Evolutionary conservation across 92 coral and sea anemone genomes (phyloP).

Genomic region (Heliopora coerulea): DNA sequence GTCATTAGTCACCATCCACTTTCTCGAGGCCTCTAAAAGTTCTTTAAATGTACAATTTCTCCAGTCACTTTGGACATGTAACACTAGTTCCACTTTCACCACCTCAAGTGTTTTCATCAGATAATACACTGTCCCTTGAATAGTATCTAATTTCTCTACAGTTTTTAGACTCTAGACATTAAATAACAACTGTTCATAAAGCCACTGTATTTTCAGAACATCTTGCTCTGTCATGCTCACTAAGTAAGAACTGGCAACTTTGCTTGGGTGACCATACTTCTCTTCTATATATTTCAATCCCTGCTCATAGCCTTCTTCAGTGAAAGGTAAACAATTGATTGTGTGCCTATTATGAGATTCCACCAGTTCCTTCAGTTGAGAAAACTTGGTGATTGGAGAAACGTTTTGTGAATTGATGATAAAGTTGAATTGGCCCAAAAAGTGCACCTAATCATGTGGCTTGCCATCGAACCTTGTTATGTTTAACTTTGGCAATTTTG

Average conservation of each 20-base stretch:
- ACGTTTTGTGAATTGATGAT: slow-evolving; percentile 39
- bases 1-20: too few relatives aligned
- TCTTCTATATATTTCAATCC: too few relatives aligned
- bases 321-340: too few relatives aligned
- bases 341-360: slow-evolving; percentile 30
- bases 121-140: slow-evolving; percentile 42
- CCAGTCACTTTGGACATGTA: slow-evolving; percentile 36
- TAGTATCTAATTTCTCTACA: slow-evolving; percentile 49
- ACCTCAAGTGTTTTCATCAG: slow-evolving; percentile 47
- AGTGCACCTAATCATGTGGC: too few relatives aligned
- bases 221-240: slow-evolving; percentile 43
- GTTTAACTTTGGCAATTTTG: too few relatives aligned
- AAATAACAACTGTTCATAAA: slow-evolving; percentile 51
- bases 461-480: too few relatives aligned
- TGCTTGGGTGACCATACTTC: slow-evolving; percentile 49
- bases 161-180: slow-evolving; percentile 51
- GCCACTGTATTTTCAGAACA: slow-evolving; percentile 47
- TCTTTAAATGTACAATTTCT: slow-evolving; percentile 50
- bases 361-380: slow-evolving; percentile 40
- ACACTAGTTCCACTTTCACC: slow-evolving; percentile 42
- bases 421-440: slow-evolving; percentile 37
- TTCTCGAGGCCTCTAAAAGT: too few relatives aligned
- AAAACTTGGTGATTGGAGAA: too few relatives aligned
- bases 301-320: too few relatives aligned
- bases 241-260: slow-evolving; percentile 50